Evolutionary conservation across 2,113 vertebrate species (phyloP), one percentile per base, ranked within the genome.

Genomic region (Epinephelus moara): DNA sequence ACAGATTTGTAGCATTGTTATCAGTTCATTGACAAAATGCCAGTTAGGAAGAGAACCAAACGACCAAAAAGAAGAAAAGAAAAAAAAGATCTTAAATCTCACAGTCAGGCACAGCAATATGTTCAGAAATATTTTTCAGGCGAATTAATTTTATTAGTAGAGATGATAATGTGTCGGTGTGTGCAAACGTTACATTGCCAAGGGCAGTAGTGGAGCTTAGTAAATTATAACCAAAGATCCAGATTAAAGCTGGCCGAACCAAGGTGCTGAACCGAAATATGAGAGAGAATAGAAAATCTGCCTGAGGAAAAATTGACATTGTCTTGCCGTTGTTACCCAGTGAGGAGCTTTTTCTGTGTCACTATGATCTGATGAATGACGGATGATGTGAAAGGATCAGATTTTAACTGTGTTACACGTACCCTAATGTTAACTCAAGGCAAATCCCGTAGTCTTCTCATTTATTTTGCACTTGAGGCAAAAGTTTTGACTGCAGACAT

Each of bases 171-270:
- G 62, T 59, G 52, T 68, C 25, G 59, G 40, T 59, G 53, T 63
- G 40, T 77, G 67, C 49, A 60, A 40, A 75, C 23, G 10, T 59
- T 70, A 21, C 18, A 52, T 84, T 30, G 72, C 76, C 63, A 85
- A 72, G 85, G 60, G 40, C 63, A 52, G 25, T 78, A 80, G 85
- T 86, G 67, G 85, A 92, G 75, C 88, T 92, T 91, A 93, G 89
- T 93, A 90, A 87, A 81, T 69, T 45, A 40, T 47, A 75, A 92
- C 93, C 94, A 94, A 94, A 94, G 92, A 93, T 75, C 59, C 74
- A 80, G 59, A 83, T 64, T 8, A 25, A 70, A 81, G 72, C 70
- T 59, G 74, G 53, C 55, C 63, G 64, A 89, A 72, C 59, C 42
- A 78, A 66, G 82, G 78, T 90, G 89, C 85, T 90, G 25, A 86